Base-by-base conservation (phyloP, 2,888 invertebrate species). In the Mythimna impura region DNA sequence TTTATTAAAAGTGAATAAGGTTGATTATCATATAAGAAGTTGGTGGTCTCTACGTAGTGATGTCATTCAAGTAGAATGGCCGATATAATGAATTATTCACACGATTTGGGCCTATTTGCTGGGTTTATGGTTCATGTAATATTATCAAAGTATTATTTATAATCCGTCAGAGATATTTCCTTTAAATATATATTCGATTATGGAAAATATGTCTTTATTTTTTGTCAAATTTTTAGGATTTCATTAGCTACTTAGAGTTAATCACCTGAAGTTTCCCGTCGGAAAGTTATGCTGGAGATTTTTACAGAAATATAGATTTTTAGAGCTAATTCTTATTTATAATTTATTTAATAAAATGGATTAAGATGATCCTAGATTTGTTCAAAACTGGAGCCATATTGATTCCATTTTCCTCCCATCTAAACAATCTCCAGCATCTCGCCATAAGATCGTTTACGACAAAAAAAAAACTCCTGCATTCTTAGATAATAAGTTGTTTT, bases 11-110 rank as follows among this genome's bases (percentile, higher is more conserved):
- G 22, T 36, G 54, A 0, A 25, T 67, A 71, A 50, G 76, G 75
- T 76, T 10, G 25, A 76, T 89, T 82, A 84, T 81, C 85, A 71
- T 22, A 64, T 66, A 78, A 57, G 36, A 22, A 60, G 34, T 74
- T 62, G 66, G 25, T 50, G 58, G 30, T 71, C 66, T 66, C 22
- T 55, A 40, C 57, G 71, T 66, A 79, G 71, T 91, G 91, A 91
- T 89, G 87, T 90, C 90, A 90, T 84, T 73, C 78, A 76, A 71
- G 76, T 87, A 91, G 89, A 88, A 92, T 92, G 92, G 93, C 91
- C 88, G 92, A 89, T 87, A 81, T 76, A 88, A 90, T 89, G 88
- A 90, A 86, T 89, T 88, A 88, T 90, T 89, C 89, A 87, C 83
- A 76, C 71, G 77, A 89, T 89, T 91, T 89, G 86, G 86, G 87